A percentile compares a stretch with the other conserved stretches of the same genome.
These are phyloP conservation scores for Kryptopterus vitreolus DNA, from an alignment of 2,797 vertebrate genomes.

Conservation along the genomic window DNA sequence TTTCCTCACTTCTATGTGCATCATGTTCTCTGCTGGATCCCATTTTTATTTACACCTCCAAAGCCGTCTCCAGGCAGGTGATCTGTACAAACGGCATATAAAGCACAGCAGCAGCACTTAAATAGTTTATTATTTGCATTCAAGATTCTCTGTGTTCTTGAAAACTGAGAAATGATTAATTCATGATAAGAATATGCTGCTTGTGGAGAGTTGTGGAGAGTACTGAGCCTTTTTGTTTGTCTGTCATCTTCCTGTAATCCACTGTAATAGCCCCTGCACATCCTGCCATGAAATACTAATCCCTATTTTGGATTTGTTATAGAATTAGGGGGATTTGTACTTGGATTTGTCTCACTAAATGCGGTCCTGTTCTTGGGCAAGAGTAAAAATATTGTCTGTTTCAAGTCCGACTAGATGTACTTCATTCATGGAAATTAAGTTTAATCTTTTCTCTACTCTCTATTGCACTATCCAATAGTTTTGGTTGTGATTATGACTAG, in stretches of 20 bases:
- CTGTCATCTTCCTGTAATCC: not conserved
- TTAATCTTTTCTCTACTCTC: no score
- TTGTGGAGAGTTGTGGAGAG: not conserved
- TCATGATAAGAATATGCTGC: slow-evolving; percentile 25
- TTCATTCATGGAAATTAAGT: not conserved
- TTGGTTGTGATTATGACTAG: not conserved
- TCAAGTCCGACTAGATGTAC: not conserved
- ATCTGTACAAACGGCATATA: not conserved
- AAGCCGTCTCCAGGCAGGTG: not conserved
- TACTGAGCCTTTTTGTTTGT: not conserved
- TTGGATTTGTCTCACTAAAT: not conserved
- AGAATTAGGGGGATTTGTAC: not conserved
- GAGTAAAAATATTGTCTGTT: not conserved
- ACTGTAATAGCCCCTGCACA: not conserved
- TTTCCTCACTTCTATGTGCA: not conserved
- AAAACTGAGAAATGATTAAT: slow-evolving; percentile 28
- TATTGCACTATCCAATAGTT: not conserved
- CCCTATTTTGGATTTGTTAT: not conserved
- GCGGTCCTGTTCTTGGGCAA: not conserved
- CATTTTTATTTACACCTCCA: not conserved
- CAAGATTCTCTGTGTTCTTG: not conserved
- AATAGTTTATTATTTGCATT: not conserved
- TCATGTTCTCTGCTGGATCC: not conserved
- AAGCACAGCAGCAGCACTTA: not conserved
- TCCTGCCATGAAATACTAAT: not conserved